phyloP scores from a whole-genome alignment of 2,797 vertebrate genomes.

The Helicolenus hilgendorfi region DNA sequence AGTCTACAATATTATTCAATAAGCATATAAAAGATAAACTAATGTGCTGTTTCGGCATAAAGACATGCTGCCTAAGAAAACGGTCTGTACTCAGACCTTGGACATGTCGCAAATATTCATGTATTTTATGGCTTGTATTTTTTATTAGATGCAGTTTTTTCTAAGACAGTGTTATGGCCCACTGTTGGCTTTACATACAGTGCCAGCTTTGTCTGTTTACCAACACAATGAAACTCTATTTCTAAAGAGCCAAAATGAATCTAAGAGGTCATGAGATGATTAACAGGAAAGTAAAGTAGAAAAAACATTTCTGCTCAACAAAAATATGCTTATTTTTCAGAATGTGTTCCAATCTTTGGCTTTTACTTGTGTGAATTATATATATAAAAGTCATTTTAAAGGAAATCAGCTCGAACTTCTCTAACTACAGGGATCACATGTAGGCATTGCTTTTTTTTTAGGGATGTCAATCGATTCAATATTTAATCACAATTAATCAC shows the following conservation, averaged over 20 bases:
- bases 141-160: not conserved
- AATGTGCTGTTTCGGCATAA: conserved; percentile 29
- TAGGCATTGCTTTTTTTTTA: not conserved
- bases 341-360: not conserved
- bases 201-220: not conserved
- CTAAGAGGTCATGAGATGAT: too few relatives aligned
- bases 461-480: not conserved
- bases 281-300: not conserved
- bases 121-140: not conserved
- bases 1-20: conserved; percentile 59
- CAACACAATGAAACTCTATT: not conserved
- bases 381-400: not conserved
- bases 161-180: not conserved
- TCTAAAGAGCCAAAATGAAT: not conserved
- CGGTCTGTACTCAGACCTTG: not conserved
- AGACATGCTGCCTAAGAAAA: conserved; percentile 13
- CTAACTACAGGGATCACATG: not conserved
- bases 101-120: not conserved
- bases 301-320: not conserved
- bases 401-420: not conserved
- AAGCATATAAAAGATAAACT: conserved; percentile 40
- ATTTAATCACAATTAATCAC: not conserved
- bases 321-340: not conserved
- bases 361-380: not conserved
- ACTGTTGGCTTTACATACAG: not conserved